Conservation (phyloP, 2,113 vertebrate species). For the Helogale parvula region DNA sequence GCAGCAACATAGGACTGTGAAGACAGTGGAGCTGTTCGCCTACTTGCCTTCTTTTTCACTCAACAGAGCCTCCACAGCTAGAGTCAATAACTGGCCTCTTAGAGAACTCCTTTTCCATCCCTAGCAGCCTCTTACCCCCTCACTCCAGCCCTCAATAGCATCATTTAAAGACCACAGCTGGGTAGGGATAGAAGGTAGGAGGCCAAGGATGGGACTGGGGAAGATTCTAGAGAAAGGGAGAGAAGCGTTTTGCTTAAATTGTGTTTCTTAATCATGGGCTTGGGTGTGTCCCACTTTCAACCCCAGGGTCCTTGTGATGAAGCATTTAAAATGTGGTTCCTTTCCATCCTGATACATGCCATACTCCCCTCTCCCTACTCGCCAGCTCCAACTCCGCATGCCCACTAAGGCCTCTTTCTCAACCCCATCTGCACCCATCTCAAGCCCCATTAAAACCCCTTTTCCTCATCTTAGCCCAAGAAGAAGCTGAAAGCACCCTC, state of each 20-base stretch:
- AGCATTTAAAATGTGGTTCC: conserved; percentile 43
- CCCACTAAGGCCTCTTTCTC: background rate
- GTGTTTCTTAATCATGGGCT: conserved; percentile 24
- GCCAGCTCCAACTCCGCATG: conserved; percentile 3
- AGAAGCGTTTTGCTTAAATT: background rate
- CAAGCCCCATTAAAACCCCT: conserved; percentile 80
- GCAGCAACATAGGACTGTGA: background rate
- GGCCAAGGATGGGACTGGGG: background rate
- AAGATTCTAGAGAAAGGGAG: background rate
- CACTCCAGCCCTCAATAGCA: background rate
- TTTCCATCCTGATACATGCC: background rate
- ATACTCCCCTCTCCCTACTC: conserved; percentile 20
- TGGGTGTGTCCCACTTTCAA: background rate
- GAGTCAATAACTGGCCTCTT: background rate
- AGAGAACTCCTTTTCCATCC: background rate
- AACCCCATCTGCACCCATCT: conserved; percentile 38
- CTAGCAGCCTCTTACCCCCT: background rate
- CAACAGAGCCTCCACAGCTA: background rate
- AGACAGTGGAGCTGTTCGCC: background rate
- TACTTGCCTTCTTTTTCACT: background rate
- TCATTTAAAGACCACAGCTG: background rate
- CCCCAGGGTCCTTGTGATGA: background rate
- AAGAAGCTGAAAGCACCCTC: conserved; percentile 80
- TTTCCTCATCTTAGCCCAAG: conserved; percentile 88
- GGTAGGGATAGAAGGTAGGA: background rate